Evolutionary conservation across 2,797 vertebrate species (phyloP).

Genomic region (Chanos chanos): DNA sequence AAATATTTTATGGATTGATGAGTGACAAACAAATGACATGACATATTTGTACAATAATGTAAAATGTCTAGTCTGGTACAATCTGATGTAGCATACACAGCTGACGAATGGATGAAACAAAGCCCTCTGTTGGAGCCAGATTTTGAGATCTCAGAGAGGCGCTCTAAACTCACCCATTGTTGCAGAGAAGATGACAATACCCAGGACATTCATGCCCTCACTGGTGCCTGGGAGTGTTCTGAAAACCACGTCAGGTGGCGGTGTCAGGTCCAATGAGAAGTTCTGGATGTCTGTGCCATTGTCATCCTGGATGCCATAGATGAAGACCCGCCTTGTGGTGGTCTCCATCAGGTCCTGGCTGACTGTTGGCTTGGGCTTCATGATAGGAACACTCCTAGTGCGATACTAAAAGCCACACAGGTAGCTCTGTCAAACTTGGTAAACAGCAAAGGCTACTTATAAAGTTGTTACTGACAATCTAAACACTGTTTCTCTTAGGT

Average conservation of each 20-base stretch:
- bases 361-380: conserved; percentile 74
- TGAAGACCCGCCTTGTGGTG: conserved; percentile 75
- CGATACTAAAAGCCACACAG: conserved; percentile 79
- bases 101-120: too few relatives aligned
- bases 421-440: too few relatives aligned
- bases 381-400: conserved; percentile 82
- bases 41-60: neutral
- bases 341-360: conserved; percentile 70
- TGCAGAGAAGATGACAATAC: conserved; percentile 96
- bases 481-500: too few relatives aligned
- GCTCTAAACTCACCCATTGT: conserved; percentile 89
- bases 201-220: conserved; percentile 96
- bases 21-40: neutral
- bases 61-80: too few relatives aligned
- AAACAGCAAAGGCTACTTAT: too few relatives aligned
- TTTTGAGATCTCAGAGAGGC: too few relatives aligned
- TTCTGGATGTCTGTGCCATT: conserved; percentile 88
- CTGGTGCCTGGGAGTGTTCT: conserved; percentile 89
- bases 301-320: conserved; percentile 93
- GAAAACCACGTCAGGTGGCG: conserved; percentile 87
- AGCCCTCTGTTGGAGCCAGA: too few relatives aligned
- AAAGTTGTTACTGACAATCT: too few relatives aligned
- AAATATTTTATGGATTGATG: too few relatives aligned
- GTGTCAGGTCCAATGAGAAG: conserved; percentile 92
- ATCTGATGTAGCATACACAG: too few relatives aligned